Base-by-base conservation (phyloP, 2,888 invertebrate genomes). In the Troides helena region DNA sequence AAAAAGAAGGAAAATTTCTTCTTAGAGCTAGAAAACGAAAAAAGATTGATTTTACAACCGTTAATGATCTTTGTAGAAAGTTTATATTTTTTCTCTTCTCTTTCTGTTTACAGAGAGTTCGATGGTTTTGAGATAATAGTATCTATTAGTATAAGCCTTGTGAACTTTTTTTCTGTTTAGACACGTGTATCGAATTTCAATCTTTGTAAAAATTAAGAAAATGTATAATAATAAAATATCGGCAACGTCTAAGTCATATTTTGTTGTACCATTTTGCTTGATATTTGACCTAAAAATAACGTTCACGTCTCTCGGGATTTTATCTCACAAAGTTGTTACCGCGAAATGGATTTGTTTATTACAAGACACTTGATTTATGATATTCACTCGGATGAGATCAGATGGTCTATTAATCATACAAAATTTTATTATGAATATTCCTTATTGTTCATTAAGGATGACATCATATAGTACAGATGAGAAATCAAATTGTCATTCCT, bases 271-370 rank as follows among this genome's bases (percentile, higher is more conserved):
- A 8, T 23, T 57, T 23, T 25, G 23, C 57, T 58, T 23, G 23
- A 58, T 58, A 8, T 21, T 46, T 46, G 30, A n/a, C 58, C 36
- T 18, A 50, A 18, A 39, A 69, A 65, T 36, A 39, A 57, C 65
- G 50, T 62, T 46, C 62, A 36, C 62, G 50, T 62, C 63, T 50
- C 62, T 17, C 23, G 62, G 57, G 65, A 69, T 65, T 61, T 67
- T 61, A 43, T 68, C 61, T 46, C 43, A 57, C 50, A 65, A 69
- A 69, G 58, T 65, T 65, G 69, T 65, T 65, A 65, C 57, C 65
- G 58, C 50, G 56, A 60, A 69, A 62, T 69, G 62, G 65, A 69
- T 69, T 69, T 69, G 62, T 65, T 65, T 69, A 62, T 69, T 65
- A 69, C 65, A 65, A 69, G 50, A 23, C 25, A 65, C 46, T 62